phyloP scores from a whole-genome alignment of 2,113 vertebrate genomes.

The Anas platyrhynchos region DNA sequence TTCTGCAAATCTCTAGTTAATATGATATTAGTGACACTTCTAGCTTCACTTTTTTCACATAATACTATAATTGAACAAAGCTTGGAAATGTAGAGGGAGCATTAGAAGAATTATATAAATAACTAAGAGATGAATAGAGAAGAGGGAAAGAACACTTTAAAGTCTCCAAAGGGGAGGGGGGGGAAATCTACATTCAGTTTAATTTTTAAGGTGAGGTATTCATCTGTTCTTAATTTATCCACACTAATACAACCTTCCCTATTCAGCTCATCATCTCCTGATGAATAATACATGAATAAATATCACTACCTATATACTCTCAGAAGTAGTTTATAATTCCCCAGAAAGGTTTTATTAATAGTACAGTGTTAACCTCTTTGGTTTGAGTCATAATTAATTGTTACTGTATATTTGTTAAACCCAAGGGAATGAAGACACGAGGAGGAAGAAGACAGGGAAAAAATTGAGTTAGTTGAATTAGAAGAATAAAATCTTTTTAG shows the following conservation, averaged over 20 bases:
- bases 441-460: not conserved
- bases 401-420: constrained; percentile 56
- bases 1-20: not conserved
- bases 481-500: constrained; percentile 55
- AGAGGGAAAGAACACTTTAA: not conserved
- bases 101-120: not conserved
- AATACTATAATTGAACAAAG: not conserved
- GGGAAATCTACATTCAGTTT: not conserved
- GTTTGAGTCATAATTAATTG: constrained; percentile 60
- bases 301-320: constrained; percentile 37
- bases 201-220: constrained; percentile 40
- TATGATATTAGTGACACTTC: not conserved
- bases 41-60: not conserved
- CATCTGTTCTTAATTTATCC: constrained; percentile 53
- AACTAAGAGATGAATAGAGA: not conserved
- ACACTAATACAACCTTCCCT: constrained; percentile 20
- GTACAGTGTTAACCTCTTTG: constrained; percentile 44
- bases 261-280: constrained; percentile 53
- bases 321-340: constrained; percentile 40
- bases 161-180: not conserved
- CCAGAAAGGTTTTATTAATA: constrained; percentile 57
- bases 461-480: constrained; percentile 8
- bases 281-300: constrained; percentile 59
- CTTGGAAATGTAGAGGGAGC: not conserved
- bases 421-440: constrained; percentile 28